Conservation (phyloP, 2,888 invertebrate genomes). For the Volucella inanis region DNA sequence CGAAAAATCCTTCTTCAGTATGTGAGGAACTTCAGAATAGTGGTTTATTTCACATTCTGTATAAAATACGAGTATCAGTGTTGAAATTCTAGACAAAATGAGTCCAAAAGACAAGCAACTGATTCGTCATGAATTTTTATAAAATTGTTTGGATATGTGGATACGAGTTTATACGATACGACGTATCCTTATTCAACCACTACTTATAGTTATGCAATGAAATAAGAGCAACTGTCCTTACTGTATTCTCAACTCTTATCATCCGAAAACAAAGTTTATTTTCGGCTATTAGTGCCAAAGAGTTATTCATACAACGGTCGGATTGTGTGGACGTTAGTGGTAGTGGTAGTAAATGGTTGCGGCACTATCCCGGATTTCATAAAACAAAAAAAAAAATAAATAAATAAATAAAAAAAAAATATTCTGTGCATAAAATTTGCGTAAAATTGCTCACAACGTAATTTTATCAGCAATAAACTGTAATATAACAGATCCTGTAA, state of each 20-base stretch:
- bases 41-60: neutral
- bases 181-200: neutral
- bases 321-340: neutral
- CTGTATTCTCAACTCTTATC: slow-evolving; percentile 26
- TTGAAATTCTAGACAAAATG: neutral
- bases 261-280: slow-evolving; percentile 31
- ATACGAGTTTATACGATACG: neutral
- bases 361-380: too few relatives aligned
- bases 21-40: neutral
- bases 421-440: slow-evolving; percentile 44
- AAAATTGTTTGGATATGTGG: slow-evolving; percentile 5
- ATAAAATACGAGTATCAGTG: neutral
- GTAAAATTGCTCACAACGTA: slow-evolving; percentile 50
- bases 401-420: neutral
- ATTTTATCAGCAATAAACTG: slow-evolving; percentile 53
- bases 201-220: neutral
- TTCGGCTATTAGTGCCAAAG: slow-evolving; percentile 36
- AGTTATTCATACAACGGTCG: slow-evolving; percentile 4
- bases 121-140: slow-evolving; percentile 44
- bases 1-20: too few relatives aligned
- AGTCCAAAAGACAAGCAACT: slow-evolving; percentile 39
- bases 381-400: too few relatives aligned
- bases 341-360: too few relatives aligned
- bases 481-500: slow-evolving; percentile 35
- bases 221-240: slow-evolving; percentile 14